Evolutionary conservation across 1,140 invertebrate genomes (phyloP).

Genomic region (Sipha flava): DNA sequence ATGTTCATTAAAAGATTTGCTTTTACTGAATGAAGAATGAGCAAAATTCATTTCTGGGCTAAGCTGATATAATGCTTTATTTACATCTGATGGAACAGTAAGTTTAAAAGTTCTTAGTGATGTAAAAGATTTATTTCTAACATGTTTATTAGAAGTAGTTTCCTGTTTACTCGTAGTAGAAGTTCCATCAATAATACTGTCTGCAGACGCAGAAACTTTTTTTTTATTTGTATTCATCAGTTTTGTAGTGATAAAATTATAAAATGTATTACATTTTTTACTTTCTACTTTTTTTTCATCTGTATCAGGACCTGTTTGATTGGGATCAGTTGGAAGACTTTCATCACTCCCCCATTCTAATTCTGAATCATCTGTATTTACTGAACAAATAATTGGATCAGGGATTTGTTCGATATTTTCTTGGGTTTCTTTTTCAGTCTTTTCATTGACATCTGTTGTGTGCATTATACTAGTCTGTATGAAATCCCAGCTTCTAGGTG

Average conservation of each 20-base stretch:
- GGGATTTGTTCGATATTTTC: constrained; percentile 11
- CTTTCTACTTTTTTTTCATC: not conserved
- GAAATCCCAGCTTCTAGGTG: constrained; percentile 42
- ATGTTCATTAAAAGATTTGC: constrained; percentile 22
- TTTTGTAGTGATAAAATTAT: constrained; percentile 4
- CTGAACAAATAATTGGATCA: constrained; percentile 3
- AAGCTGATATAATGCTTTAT: constrained; percentile 13
- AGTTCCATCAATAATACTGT: not conserved
- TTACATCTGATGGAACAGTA: constrained; percentile 11
- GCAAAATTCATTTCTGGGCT: constrained; percentile 25
- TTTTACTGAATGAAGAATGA: constrained; percentile 17
- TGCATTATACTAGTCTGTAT: constrained; percentile 42
- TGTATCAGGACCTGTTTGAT: not conserved
- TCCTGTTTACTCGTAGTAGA: too few species aligned
- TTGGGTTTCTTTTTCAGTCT: not conserved
- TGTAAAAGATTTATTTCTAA: constrained; percentile 16
- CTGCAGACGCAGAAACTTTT: constrained; percentile 6
- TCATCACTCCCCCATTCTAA: constrained; percentile 30
- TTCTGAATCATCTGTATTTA: constrained; percentile 23
- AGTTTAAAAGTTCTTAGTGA: not conserved
- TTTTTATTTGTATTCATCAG: constrained; percentile 18
- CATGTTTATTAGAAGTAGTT: not conserved
- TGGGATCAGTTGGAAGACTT: constrained; percentile 23
- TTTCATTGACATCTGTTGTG: constrained; percentile 6
- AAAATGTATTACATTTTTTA: constrained; percentile 10